Percentiles rank a stretch among this genome's conserved stretches.
These are phyloP conservation scores for Mythimna lalbum DNA, from an alignment of 2,888 invertebrate species.

Conservation along the genomic window DNA sequence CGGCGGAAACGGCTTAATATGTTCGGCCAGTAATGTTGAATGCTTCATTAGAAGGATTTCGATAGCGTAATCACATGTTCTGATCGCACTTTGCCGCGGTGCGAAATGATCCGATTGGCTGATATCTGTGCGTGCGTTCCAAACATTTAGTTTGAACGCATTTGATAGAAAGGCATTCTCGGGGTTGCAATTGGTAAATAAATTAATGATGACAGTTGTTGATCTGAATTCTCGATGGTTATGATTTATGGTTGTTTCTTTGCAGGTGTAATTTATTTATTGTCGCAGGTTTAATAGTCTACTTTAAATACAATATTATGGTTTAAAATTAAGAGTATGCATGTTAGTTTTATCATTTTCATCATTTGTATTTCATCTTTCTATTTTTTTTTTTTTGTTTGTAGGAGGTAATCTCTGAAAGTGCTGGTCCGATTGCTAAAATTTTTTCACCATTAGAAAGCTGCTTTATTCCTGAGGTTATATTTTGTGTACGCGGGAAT, in stretches of 20 bases:
- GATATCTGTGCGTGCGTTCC: slow-evolving; percentile 75
- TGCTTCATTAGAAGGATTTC: slow-evolving; percentile 78
- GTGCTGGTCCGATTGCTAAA: too few species aligned
- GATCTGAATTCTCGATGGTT: slow-evolving; percentile 59
- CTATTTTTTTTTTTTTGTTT: background rate
- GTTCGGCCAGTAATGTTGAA: slow-evolving; percentile 70
- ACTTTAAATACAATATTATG: background rate
- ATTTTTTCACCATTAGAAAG: too few species aligned
- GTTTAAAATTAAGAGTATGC: background rate
- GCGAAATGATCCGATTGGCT: slow-evolving; percentile 76
- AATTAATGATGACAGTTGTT: slow-evolving; percentile 68
- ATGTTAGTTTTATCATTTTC: slow-evolving; percentile 8
- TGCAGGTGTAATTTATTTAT: slow-evolving; percentile 47
- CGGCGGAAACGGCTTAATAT: slow-evolving; percentile 81
- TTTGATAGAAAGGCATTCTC: slow-evolving; percentile 68
- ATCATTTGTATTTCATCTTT: background rate
- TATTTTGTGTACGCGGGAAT: too few species aligned
- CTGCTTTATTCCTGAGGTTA: too few species aligned
- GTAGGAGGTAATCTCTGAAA: too few species aligned
- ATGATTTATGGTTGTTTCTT: slow-evolving; percentile 54
- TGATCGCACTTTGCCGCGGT: slow-evolving; percentile 75
- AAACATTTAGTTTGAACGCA: slow-evolving; percentile 69
- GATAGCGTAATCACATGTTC: slow-evolving; percentile 74
- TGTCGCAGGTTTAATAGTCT: slow-evolving; percentile 31
- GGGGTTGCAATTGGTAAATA: slow-evolving; percentile 62